Base-by-base conservation (phyloP, 92 coral and sea anemone genomes). In the Montipora capitata region DNA sequence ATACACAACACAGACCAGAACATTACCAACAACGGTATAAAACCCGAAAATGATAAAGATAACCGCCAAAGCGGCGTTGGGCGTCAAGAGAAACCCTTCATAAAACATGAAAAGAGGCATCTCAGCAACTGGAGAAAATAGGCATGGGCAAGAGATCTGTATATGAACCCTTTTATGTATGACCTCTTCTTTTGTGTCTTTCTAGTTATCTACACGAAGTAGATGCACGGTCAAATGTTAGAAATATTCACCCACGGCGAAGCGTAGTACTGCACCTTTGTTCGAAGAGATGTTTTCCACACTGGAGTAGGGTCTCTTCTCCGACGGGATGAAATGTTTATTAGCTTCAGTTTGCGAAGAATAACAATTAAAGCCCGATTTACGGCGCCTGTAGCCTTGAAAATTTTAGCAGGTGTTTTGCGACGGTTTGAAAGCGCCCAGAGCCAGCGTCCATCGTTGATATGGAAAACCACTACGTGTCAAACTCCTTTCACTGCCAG, bases 11-110 rank as follows among this genome's bases (percentile, higher is more conserved):
- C 94, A 95, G 3, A 95, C 98, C 62, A 93, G 54, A 6, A 85
- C 63, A 71, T 95, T 95, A 5, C 96, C 95, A 17, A 85, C 91
- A 40, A 95, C 96, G 10, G 98, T 95, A 51, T 93, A 91, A 41
- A 93, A 20, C 49, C 98, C 93, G n/a, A 95, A 77, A 20, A 95
- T 70, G 48, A 95, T 84, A 14, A 95, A 78, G 8, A 93, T 85
- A n/a, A 88, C 74, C 2, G 98, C 96, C 13, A 95, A 78, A 4
- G 95, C 86, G 38, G 87, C 74, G 74, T 93, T 91, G 2, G 96
- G 90, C 41, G 92, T 91, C n/a, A 95, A 76, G 27, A 95, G 87
- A 76, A 93, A 95, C 15, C 95, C 98, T 16, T 84, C 83, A 42
- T 79, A 93, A 88, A 87, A 95, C 96, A 93, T 93, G 70, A 20